These are phyloP conservation scores for Hoplostethus mediterraneus DNA, from an alignment of 2,797 vertebrate species.

Conservation along the genomic window DNA sequence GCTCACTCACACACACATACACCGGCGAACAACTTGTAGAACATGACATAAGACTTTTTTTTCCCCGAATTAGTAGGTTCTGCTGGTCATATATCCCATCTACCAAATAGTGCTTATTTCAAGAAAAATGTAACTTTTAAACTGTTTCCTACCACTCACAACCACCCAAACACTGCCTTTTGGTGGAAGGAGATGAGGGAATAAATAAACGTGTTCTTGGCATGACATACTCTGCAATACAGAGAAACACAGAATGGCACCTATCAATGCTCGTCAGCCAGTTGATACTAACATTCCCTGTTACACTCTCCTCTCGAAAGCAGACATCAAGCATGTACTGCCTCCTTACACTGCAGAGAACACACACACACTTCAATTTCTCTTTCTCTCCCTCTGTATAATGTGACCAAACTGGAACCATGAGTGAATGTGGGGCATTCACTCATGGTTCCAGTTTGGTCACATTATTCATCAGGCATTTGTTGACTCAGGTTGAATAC, in stretches of 20 bases:
- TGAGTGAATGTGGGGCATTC: no score
- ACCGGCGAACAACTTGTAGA: constrained; percentile 2
- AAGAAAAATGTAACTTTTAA: no score
- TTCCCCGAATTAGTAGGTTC: no score
- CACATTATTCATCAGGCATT: constrained; percentile 33
- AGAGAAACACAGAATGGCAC: not conserved
- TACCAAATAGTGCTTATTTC: no score
- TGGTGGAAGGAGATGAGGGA: no score
- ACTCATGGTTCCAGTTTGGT: constrained; percentile 13
- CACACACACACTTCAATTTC: constrained; percentile 7
- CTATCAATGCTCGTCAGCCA: not conserved
- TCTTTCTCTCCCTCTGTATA: constrained; percentile 10
- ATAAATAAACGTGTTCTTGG: not conserved
- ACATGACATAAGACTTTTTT: no score
- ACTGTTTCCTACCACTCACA: no score
- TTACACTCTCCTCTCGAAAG: constrained; percentile 3
- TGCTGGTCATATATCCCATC: no score
- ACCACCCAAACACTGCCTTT: no score
- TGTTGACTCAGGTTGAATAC: constrained; percentile 12
- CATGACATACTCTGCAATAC: not conserved
- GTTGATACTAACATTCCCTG: constrained; percentile 13
- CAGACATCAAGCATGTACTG: constrained; percentile 27
- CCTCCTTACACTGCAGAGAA: constrained; percentile 21
- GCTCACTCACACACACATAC: not conserved
- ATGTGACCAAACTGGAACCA: no score